phyloP scores from a whole-genome alignment of 2,113 vertebrate species.

The Sylvilagus bachmani region DNA sequence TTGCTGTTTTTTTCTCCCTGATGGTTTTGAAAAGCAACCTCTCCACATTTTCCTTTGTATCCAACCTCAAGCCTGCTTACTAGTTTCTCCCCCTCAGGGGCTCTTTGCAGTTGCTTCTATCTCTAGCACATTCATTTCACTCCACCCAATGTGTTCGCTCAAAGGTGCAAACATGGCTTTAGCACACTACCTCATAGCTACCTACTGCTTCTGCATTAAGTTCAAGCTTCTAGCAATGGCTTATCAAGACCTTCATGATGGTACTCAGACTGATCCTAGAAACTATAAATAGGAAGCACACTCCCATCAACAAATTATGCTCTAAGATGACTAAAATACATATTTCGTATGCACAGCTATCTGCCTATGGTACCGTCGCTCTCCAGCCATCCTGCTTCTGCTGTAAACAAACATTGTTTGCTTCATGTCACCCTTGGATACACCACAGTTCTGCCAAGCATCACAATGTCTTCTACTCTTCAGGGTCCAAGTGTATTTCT shows the following conservation, averaged over 20 bases:
- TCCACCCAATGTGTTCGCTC: background rate
- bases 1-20: background rate
- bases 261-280: background rate
- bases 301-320: background rate
- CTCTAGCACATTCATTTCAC: background rate
- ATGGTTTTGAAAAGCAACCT: background rate
- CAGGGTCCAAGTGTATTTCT: background rate
- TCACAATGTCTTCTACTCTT: background rate
- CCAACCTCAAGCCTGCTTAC: background rate
- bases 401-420: background rate
- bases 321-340: background rate
- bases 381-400: background rate
- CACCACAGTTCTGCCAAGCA: background rate
- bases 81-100: fast-evolving
- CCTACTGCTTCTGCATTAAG: background rate
- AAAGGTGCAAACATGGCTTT: background rate
- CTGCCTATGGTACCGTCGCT: background rate
- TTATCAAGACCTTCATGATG: background rate
- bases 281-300: background rate
- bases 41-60: background rate
- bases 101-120: background rate
- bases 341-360: background rate
- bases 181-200: background rate
- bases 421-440: background rate
- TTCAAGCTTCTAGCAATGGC: background rate